Evolutionary conservation across 2,888 invertebrate species (phyloP).

Genomic region (Volucella inanis): DNA sequence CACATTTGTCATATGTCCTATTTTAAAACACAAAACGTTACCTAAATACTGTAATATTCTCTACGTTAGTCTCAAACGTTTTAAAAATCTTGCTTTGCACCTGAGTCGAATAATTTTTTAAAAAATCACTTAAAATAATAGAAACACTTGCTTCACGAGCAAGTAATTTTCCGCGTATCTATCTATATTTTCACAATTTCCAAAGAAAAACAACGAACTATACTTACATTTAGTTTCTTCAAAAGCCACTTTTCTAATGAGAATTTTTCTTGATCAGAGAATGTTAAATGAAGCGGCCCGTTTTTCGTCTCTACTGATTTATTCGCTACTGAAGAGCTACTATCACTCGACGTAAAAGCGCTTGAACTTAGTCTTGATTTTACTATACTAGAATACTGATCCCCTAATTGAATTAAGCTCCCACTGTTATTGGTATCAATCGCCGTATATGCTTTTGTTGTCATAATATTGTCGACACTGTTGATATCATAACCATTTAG

Average conservation of each 20-base stretch:
- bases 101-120: too few relatives aligned
- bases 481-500: slow-evolving; percentile 23
- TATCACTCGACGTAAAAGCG: neutral
- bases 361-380: slow-evolving; percentile 20
- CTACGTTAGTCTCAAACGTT: too few relatives aligned
- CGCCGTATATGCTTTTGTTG: slow-evolving; percentile 19
- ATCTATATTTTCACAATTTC: neutral
- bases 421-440: slow-evolving; percentile 44
- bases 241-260: slow-evolving; percentile 57
- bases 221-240: slow-evolving; percentile 47
- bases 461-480: slow-evolving; percentile 1
- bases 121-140: too few relatives aligned
- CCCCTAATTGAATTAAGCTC: slow-evolving; percentile 59
- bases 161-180: neutral
- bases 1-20: too few relatives aligned
- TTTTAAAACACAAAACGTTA: too few relatives aligned
- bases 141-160: neutral
- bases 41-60: too few relatives aligned
- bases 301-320: slow-evolving; percentile 1
- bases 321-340: slow-evolving; percentile 21
- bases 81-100: too few relatives aligned
- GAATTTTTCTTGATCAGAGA: slow-evolving; percentile 30
- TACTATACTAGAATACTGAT: slow-evolving; percentile 26
- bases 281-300: neutral
- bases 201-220: neutral